Conservation (phyloP, 2,113 vertebrate genomes). For the Taurulus bubalis region DNA sequence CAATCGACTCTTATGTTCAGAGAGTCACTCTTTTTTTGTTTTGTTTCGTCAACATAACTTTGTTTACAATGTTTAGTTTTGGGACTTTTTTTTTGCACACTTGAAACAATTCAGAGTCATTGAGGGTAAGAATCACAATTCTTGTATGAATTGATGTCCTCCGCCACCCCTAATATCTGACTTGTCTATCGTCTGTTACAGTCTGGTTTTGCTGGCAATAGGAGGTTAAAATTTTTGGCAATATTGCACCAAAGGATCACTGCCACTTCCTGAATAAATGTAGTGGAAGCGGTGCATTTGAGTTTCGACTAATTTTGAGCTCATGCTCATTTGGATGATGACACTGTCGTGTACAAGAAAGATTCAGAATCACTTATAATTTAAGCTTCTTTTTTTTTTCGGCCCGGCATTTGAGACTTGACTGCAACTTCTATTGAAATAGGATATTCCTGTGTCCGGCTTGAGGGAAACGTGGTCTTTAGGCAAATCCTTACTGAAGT, state of each 20-base stretch:
- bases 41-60: no score
- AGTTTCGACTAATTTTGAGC: background rate
- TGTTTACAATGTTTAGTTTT: background rate
- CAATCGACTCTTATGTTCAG: no score
- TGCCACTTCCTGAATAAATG: background rate
- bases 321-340: background rate
- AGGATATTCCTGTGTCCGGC: background rate
- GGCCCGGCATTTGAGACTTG: background rate
- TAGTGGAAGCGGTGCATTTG: background rate
- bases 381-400: no score
- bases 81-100: background rate
- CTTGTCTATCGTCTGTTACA: background rate
- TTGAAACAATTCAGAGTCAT: background rate
- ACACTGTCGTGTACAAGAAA: background rate
- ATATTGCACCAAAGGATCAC: background rate
- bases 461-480: background rate
- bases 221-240: background rate
- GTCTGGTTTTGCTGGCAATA: background rate
- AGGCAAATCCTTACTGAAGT: constrained; percentile 2
- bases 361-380: background rate
- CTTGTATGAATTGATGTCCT: background rate
- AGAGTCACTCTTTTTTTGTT: no score
- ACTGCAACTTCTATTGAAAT: background rate
- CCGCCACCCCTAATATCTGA: background rate
- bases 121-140: background rate